Base-by-base conservation (phyloP, 2,888 invertebrate species). In the Tetragnatha montana region DNA sequence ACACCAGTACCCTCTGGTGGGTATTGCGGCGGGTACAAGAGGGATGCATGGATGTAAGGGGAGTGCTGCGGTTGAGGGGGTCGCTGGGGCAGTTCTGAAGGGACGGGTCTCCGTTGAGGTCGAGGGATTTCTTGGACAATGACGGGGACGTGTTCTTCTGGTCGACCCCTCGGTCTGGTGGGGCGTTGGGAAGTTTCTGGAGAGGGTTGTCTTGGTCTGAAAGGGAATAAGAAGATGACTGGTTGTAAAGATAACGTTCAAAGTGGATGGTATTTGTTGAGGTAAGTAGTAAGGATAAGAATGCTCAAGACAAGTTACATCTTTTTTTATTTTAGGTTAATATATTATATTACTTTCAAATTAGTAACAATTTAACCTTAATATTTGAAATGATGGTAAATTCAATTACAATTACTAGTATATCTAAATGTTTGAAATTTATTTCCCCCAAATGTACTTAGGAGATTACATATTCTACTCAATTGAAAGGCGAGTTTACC, bases 21-120 rank as follows among this genome's bases (percentile, higher is more conserved):
- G 50, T 71, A 51, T n/a, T 71, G 75, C 12, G 81, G 81, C 22
- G 73, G 87, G 50, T 81, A 81, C 7, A 76, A 19, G 60, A 84
- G 19, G 35, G 35, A 22, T 82, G 75, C 10, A 22, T 49, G 47
- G 69, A 14, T 60, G 14, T 76, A 50, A 10, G 75, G 81, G 14
- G 76, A 49, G 17, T 17, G 60, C 60, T 60, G 35, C 50, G 49
- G 73, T 22, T 82, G 82, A 19, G 14, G 73, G 6, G 82, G 73
- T 76, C 76, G n/a, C 17, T 76, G 74, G 6, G 7, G 49, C 51
- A 51, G 49, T 22, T 82, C 74, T 10, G 60, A 17, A 0, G 17
- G 12, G 14, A 74, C 35, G 22, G 82, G 88, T 22, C 51, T 49
- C 51, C 82, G 69, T n/a, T 76, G 74, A 17, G 8, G 47, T 4